Conservation (phyloP, 2,888 invertebrate genomes). For the Aporophyla lueneburgensis region DNA sequence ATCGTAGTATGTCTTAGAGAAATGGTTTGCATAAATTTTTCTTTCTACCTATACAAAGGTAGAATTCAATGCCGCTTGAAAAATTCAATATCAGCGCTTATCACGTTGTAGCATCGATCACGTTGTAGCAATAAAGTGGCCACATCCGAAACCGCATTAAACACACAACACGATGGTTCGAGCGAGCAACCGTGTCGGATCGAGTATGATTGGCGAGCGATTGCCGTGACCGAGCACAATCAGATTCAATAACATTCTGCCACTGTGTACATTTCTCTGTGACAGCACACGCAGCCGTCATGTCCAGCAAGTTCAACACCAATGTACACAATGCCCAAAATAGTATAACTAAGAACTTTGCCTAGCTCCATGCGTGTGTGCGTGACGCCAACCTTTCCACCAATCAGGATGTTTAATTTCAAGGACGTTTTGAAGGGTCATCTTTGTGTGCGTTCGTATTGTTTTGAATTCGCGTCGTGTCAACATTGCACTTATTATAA, state of each 20-base stretch:
- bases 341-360: constrained; percentile 42
- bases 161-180: constrained; percentile 54
- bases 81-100: constrained; percentile 58
- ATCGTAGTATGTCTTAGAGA: background rate
- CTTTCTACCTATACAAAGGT: background rate
- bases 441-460: constrained; percentile 51
- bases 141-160: constrained; percentile 66
- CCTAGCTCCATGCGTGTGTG: constrained; percentile 34
- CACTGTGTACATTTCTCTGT: constrained; percentile 58
- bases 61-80: constrained; percentile 31
- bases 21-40: background rate
- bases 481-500: constrained; percentile 55
- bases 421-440: constrained; percentile 65
- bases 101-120: constrained; percentile 62
- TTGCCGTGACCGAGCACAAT: constrained; percentile 64
- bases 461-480: constrained; percentile 70
- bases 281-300: constrained; percentile 44
- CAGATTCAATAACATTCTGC: constrained; percentile 61
- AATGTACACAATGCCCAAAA: constrained; percentile 46
- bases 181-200: constrained; percentile 67
- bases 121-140: constrained; percentile 61
- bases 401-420: constrained; percentile 66
- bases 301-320: constrained; percentile 36
- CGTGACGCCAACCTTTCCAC: constrained; percentile 45
- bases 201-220: constrained; percentile 67